Base-by-base conservation (phyloP, 1,140 invertebrate species). In the Drosophila sp. region DNA sequence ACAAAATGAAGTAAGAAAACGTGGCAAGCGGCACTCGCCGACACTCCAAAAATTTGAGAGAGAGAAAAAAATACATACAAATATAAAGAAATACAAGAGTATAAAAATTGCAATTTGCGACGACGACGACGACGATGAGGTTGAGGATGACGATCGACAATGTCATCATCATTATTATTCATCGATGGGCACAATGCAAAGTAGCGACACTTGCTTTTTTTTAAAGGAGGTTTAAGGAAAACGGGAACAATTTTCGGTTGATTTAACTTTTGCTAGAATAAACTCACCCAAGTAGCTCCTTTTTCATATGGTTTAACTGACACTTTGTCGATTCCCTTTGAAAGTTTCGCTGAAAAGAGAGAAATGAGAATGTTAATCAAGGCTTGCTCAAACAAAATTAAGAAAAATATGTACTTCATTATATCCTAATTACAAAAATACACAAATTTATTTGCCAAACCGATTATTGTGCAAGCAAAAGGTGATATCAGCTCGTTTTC, bases 11-110 rank as follows among this genome's bases (percentile, higher is more conserved):
- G 83, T 87, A 80, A 87, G 83, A 87, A 87, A 87, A 87, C 83
- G 83, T 87, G 83, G 83, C 83, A 70, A 73, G 66, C 79, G 83
- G 69, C 83, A 86, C 79, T 83, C 84, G 83, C 79, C 83, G 84
- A 83, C 83, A 86, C 83, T 86, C 81, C 72, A 86, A 75, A 74
- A 56, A 65, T 73, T n/a, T 44, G 30, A 5, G n/a, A 40, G 54
- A 65, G 11, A 30, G 10, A 25, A 47, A 33, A 17, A 17, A 17
- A 17, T 17, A 17, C 17, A 17, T 17, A 17, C 17, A 17, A 47
- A 29, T 11, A 17, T 41, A 44, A 40, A 41, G 8, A 55, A 55
- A 25, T 25, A 62, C 8, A 62, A 47, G 40, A 30, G 8, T 30
- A 29, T 29, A 40, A 33, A 55, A 60, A 64, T 63, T 62, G 50